These are phyloP conservation scores for Hoplodrina ambigua DNA, from an alignment of 2,888 invertebrate species.

Conservation along the genomic window DNA sequence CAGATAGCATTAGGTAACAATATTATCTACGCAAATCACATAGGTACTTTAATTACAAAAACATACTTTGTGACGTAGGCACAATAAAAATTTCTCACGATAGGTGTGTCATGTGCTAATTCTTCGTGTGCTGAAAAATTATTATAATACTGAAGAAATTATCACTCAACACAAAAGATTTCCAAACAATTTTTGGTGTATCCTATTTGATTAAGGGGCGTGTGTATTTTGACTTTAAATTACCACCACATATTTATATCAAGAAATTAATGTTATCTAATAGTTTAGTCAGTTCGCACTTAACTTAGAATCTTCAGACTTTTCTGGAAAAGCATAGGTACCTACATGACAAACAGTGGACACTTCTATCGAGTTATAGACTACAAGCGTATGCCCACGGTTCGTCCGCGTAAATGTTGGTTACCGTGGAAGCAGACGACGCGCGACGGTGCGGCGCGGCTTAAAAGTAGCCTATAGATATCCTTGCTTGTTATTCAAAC, in stretches of 20 bases:
- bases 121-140: conserved; percentile 3
- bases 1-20: conserved; percentile 12
- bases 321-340: too few species aligned
- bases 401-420: too few species aligned
- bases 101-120: conserved; percentile 43
- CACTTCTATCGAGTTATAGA: too few species aligned
- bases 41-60: conserved; percentile 9
- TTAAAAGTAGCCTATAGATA: too few species aligned
- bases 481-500: too few species aligned
- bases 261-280: neutral
- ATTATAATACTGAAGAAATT: conserved; percentile 21
- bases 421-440: too few species aligned
- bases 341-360: too few species aligned
- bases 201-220: conserved; percentile 22
- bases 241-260: neutral
- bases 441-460: too few species aligned
- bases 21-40: conserved; percentile 10
- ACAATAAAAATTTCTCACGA: conserved; percentile 1
- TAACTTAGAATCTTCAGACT: too few species aligned
- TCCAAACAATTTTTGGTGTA: conserved; percentile 22
- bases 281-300: neutral
- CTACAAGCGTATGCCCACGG: too few species aligned
- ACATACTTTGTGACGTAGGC: conserved; percentile 28
- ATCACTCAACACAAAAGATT: conserved; percentile 36
- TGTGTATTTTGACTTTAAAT: conserved; percentile 1